These are phyloP conservation scores for Timema cristinae DNA, from an alignment of 2,888 invertebrate genomes.

Conservation along the genomic window DNA sequence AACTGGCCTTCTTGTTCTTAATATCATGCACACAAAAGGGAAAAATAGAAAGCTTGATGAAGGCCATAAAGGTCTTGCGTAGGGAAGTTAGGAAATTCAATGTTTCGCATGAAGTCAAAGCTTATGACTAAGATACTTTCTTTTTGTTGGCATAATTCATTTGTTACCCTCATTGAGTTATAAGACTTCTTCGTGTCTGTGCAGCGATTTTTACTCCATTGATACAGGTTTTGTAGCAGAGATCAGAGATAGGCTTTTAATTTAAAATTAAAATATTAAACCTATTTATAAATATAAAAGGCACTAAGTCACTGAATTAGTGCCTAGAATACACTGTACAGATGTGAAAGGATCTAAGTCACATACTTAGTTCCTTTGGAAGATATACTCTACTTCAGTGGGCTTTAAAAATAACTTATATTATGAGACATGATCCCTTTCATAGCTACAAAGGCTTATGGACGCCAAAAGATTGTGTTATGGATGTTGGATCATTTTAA, in stretches of 20 bases:
- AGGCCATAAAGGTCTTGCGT: not conserved
- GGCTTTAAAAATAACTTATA: too few relatives aligned
- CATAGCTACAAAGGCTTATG: too few relatives aligned
- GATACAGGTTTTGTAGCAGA: constrained; percentile 4
- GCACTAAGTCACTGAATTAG: too few relatives aligned
- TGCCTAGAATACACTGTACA: too few relatives aligned
- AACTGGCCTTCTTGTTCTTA: not conserved
- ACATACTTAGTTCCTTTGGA: too few relatives aligned
- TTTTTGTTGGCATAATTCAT: not conserved
- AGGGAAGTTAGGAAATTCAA: not conserved
- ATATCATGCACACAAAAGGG: not conserved
- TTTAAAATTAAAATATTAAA: too few relatives aligned
- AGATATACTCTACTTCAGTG: too few relatives aligned
- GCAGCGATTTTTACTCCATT: not conserved
- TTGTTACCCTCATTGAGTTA: constrained; percentile 6
- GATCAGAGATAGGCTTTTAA: constrained; percentile 4
- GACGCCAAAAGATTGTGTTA: too few relatives aligned
- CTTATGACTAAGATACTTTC: not conserved
- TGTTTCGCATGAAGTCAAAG: not conserved
- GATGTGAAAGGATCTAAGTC: too few relatives aligned
- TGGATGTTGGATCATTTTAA: too few relatives aligned
- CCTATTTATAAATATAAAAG: too few relatives aligned
- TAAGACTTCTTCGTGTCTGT: not conserved
- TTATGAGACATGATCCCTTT: too few relatives aligned
- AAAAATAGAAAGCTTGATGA: not conserved